Evolutionary conservation across 2,888 invertebrate species (phyloP).

Genomic region (Nipponacmea schrenckii): DNA sequence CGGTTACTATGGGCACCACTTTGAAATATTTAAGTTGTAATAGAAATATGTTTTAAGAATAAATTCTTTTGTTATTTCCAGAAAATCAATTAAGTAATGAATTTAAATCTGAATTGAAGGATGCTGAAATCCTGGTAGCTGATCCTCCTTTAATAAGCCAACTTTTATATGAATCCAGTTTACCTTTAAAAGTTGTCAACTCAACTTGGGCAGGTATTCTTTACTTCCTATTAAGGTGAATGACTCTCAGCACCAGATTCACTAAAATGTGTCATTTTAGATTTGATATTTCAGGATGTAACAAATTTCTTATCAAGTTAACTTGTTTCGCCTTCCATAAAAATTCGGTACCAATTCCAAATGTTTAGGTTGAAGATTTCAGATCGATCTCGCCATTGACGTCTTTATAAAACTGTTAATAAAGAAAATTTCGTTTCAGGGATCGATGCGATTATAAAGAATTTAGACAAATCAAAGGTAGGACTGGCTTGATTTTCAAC

Average conservation of each 20-base stretch:
- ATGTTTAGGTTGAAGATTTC: no score
- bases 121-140: slow-evolving; percentile 4
- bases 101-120: not conserved
- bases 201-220: slow-evolving; percentile 51
- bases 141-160: slow-evolving; percentile 6
- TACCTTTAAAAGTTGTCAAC: slow-evolving; percentile 45
- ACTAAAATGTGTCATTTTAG: no score
- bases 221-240: no score
- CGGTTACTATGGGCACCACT: not conserved
- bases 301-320: no score
- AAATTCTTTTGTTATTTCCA: not conserved
- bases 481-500: not conserved
- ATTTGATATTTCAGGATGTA: no score
- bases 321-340: no score
- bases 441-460: not conserved
- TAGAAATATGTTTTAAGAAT: not conserved
- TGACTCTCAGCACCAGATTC: no score
- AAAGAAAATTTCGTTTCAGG: not conserved
- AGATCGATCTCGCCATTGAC: no score
- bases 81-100: not conserved
- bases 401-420: no score
- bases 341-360: no score
- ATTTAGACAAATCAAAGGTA: slow-evolving; percentile 5
- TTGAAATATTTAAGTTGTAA: not conserved
- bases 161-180: not conserved